A percentile compares a stretch with the other conserved stretches of the same genome.
phyloP scores from a whole-genome alignment of 2,888 invertebrate species.

The Anoncus sp. region DNA sequence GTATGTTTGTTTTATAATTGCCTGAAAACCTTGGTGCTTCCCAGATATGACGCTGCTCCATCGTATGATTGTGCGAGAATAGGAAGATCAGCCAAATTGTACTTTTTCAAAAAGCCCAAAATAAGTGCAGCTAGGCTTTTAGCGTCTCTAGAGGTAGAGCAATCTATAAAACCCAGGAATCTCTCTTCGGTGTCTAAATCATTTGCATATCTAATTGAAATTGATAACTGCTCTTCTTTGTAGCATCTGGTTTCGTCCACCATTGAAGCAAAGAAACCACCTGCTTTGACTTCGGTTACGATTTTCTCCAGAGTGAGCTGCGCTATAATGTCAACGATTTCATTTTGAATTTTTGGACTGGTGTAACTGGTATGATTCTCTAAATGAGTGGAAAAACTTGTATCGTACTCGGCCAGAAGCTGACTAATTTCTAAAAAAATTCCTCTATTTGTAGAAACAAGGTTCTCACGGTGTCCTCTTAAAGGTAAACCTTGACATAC shows the following conservation, averaged over 20 bases:
- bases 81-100: not conserved
- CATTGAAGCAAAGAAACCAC: not conserved
- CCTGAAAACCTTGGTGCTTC: not conserved
- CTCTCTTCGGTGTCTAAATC: not conserved
- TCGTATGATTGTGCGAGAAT: not conserved
- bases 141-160: not conserved
- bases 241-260: not conserved
- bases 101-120: not conserved
- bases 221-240: constrained; percentile 1
- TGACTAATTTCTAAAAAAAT: not conserved
- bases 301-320: not conserved
- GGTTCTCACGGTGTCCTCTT: not conserved
- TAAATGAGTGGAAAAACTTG: not conserved
- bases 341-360: not conserved
- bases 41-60: not conserved
- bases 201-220: not conserved
- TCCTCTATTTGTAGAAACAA: not conserved
- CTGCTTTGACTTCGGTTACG: not conserved
- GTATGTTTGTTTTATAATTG: not conserved
- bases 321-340: not conserved
- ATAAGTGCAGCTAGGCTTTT: not conserved
- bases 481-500: not conserved
- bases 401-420: not conserved
- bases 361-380: not conserved
- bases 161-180: not conserved